Evolutionary conservation across 37 sponge, comb jelly and placozoan species (phyloP).

Genomic region (Theonella swinhoei): DNA sequence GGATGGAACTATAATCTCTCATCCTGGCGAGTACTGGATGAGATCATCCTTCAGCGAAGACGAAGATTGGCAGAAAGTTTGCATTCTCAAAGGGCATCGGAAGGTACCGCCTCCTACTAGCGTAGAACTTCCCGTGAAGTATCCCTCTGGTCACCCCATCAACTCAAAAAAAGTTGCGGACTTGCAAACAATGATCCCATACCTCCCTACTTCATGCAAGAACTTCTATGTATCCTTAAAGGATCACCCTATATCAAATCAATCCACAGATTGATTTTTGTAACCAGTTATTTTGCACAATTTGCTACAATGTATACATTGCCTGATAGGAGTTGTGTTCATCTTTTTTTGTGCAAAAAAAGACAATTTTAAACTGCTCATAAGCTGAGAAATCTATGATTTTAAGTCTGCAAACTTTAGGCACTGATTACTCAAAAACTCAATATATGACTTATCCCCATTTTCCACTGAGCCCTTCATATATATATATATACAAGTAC

Average conservation of each 20-base stretch:
- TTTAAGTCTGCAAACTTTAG: too few relatives aligned
- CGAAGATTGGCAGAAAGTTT: constrained; percentile 42
- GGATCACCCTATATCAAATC: constrained; percentile 24
- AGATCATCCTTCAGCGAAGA: constrained; percentile 19
- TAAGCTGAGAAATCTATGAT: too few relatives aligned
- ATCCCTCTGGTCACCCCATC: constrained; percentile 41
- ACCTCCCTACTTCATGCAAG: constrained; percentile 12
- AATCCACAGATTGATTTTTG: too few relatives aligned
- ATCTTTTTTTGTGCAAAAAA: too few relatives aligned
- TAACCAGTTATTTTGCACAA: too few relatives aligned
- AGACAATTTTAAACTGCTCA: too few relatives aligned
- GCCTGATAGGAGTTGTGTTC: too few relatives aligned
- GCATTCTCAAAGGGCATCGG: constrained; percentile 43
- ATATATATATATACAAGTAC: too few relatives aligned
- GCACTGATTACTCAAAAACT: too few relatives aligned
- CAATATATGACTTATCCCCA: too few relatives aligned
- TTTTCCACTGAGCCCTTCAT: too few relatives aligned
- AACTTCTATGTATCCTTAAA: constrained; percentile 2
- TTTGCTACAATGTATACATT: too few relatives aligned
- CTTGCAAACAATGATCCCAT: constrained; percentile 49
- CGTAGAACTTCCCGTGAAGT: constrained; percentile 9
- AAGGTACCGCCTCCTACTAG: constrained; percentile 24
- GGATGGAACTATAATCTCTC: constrained; percentile 9
- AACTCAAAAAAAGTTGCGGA: constrained; percentile 53
- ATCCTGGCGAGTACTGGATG: constrained; percentile 57